Conservation (phyloP, 1,140 invertebrate species). For the Drosophila novamexicana region DNA sequence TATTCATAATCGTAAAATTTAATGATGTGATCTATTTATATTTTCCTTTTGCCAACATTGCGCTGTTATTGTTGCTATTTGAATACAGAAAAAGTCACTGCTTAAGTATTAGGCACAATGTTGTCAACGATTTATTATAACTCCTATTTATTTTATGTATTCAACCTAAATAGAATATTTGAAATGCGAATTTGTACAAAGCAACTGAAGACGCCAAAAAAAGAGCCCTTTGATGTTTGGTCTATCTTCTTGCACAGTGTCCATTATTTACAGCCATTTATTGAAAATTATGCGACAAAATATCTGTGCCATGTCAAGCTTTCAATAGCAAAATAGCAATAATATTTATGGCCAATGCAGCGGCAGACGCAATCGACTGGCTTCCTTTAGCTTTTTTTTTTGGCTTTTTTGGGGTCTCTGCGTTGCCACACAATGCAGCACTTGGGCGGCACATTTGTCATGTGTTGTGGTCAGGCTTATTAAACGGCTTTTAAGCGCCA, state of each 20-base stretch:
- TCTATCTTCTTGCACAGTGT: not conserved
- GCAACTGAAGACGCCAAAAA: not conserved
- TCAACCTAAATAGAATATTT: not conserved
- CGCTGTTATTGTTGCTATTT: no score
- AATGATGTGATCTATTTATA: no score
- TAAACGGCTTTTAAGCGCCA: constrained; percentile 76
- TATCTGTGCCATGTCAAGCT: constrained; percentile 71
- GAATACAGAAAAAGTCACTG: no score
- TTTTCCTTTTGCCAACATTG: no score
- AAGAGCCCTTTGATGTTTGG: not conserved
- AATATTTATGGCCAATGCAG: constrained; percentile 69
- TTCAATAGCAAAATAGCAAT: constrained; percentile 48
- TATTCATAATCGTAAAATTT: no score
- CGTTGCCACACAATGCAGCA: constrained; percentile 50
- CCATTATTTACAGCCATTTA: constrained; percentile 37
- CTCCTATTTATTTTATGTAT: not conserved
- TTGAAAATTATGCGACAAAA: constrained; percentile 77
- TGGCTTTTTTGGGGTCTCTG: not conserved
- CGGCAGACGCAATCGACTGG: constrained; percentile 45
- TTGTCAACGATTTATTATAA: not conserved
- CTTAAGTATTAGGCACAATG: no score
- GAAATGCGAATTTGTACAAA: not conserved
- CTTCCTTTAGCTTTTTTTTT: constrained; percentile 1
- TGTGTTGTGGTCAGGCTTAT: constrained; percentile 70
- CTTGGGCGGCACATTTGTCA: constrained; percentile 66